phyloP scores from a whole-genome alignment of 2,797 vertebrate species.

The Hylomyscus alleni region DNA sequence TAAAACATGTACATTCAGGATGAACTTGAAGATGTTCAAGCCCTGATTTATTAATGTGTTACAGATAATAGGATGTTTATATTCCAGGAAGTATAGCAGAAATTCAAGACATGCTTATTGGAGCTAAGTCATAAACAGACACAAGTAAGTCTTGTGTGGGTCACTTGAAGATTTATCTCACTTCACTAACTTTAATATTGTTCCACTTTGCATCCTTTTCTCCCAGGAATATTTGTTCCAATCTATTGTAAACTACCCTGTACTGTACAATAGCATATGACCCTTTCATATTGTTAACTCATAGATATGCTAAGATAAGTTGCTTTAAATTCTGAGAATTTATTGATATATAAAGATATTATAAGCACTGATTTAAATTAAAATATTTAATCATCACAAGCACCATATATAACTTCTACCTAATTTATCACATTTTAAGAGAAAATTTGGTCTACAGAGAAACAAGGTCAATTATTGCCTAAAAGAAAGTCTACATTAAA shows the following conservation, averaged over 20 bases:
- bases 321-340: not conserved
- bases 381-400: not conserved
- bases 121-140: not conserved
- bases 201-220: not conserved
- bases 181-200: not conserved
- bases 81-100: not conserved
- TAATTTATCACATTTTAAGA: not conserved
- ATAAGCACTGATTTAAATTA: not conserved
- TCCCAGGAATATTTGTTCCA: not conserved
- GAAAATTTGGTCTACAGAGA: not conserved
- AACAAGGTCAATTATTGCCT: not conserved
- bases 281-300: not conserved
- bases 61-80: not conserved
- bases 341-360: not conserved
- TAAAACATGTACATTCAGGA: slow-evolving; percentile 52
- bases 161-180: not conserved
- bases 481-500: not conserved
- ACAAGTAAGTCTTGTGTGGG: not conserved
- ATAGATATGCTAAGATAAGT: not conserved
- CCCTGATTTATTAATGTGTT: not conserved
- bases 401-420: too few species aligned
- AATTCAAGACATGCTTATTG: not conserved
- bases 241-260: not conserved
- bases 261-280: not conserved
- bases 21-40: not conserved